phyloP scores from a whole-genome alignment of 2,797 vertebrate genomes.

The Odontamblyopus lacepedii region DNA sequence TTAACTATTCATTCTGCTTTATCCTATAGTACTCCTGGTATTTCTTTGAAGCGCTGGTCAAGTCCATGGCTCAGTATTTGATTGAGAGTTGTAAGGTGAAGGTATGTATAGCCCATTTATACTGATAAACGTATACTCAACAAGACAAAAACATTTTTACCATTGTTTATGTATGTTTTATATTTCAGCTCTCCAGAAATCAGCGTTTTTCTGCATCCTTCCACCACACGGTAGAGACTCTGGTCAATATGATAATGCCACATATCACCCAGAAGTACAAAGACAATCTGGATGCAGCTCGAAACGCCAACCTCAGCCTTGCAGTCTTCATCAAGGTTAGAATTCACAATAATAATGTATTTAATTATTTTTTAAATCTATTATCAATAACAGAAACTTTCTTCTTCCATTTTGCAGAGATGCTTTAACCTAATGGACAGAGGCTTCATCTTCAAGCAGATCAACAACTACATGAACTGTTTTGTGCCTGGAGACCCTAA shows the following conservation, averaged over 20 bases:
- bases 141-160: not conserved
- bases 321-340: conserved; percentile 95
- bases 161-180: not conserved
- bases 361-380: not conserved
- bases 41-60: conserved; percentile 97
- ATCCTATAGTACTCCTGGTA: conserved; percentile 95
- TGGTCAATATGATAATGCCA: conserved; percentile 97
- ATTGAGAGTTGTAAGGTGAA: conserved; percentile 95
- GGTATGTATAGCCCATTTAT: conserved; percentile 67
- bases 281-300: conserved; percentile 94
- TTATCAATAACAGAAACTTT: not conserved
- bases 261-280: conserved; percentile 98
- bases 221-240: conserved; percentile 93
- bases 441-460: conserved; percentile 96
- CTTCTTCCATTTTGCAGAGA: conserved; percentile 71
- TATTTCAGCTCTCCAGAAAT: conserved; percentile 87
- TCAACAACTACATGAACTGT: conserved; percentile 96
- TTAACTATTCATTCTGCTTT: conserved; percentile 46
- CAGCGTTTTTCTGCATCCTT: conserved; percentile 95
- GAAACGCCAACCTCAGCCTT: conserved; percentile 96
- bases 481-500: conserved; percentile 97
- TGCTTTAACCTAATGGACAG: conserved; percentile 98
- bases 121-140: not conserved
- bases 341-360: not conserved
- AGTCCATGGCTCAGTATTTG: conserved; percentile 97